A percentile compares a stretch with the other conserved stretches of the same genome.
Evolutionary conservation across 2,888 invertebrate species (phyloP).

Genomic region (Philereme transversata): DNA sequence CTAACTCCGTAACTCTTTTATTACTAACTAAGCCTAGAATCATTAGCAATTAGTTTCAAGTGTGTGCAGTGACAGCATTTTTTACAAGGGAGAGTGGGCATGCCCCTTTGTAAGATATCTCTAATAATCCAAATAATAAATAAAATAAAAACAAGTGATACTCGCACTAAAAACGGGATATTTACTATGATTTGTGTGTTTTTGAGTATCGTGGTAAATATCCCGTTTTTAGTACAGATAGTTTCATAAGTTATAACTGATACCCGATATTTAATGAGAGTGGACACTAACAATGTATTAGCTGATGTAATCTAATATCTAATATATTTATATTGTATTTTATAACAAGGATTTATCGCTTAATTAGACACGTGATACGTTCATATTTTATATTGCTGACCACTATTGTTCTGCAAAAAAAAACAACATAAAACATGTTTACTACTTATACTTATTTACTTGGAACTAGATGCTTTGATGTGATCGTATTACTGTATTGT

Average conservation of each 20-base stretch:
- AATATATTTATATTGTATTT: background rate
- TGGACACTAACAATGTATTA: conserved; percentile 11
- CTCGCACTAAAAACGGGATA: too few species aligned
- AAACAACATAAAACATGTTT: background rate
- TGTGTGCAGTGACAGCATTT: too few species aligned
- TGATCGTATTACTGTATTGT: background rate
- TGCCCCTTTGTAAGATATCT: too few species aligned
- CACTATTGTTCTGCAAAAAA: conserved; percentile 22
- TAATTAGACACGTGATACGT: conserved; percentile 25
- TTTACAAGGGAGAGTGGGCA: too few species aligned
- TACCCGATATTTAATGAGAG: background rate
- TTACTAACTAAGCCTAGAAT: too few species aligned
- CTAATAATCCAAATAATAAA: background rate
- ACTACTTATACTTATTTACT: background rate
- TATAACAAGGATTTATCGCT: conserved; percentile 14
- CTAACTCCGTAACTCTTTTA: too few species aligned
- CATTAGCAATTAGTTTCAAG: too few species aligned
- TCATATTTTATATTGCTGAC: conserved; percentile 34
- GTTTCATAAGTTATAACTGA: too few species aligned
- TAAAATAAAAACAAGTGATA: background rate
- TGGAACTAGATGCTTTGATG: background rate
- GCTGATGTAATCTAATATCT: conserved; percentile 21
- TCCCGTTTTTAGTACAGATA: too few species aligned
- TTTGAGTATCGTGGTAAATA: too few species aligned
- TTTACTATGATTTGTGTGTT: too few species aligned